Conservation (phyloP, 2,113 vertebrate genomes). For the Perca flavescens region DNA sequence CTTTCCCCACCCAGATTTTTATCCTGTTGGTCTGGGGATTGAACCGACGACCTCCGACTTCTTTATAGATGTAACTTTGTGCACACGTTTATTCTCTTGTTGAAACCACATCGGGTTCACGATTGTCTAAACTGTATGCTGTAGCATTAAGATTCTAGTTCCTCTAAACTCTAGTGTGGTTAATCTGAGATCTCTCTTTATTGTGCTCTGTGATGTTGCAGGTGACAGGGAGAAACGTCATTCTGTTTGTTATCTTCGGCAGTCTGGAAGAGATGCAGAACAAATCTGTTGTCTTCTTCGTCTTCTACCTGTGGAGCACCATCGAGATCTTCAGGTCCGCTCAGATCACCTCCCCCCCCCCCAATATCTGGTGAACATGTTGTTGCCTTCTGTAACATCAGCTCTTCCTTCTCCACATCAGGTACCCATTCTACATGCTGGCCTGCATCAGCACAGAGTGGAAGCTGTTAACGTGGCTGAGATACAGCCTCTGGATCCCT, state of each 20-base stretch:
- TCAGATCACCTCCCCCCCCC: neutral
- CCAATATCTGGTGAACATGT: neutral
- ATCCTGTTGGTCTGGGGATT: no score
- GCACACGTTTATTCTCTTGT: no score
- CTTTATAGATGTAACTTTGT: no score
- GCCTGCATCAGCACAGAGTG: constrained; percentile 90
- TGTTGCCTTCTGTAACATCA: neutral
- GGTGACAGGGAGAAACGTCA: constrained; percentile 92
- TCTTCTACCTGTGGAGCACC: constrained; percentile 94
- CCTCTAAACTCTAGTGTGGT: neutral
- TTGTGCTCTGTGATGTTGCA: constrained; percentile 53
- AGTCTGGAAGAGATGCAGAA: constrained; percentile 93
- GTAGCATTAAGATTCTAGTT: neutral
- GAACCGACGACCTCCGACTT: no score
- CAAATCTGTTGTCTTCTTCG: constrained; percentile 92
- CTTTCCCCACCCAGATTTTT: no score
- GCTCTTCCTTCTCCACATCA: constrained; percentile 50
- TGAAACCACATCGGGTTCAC: no score
- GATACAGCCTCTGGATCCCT: constrained; percentile 93
- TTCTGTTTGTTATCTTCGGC: constrained; percentile 93
- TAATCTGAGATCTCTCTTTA: neutral
- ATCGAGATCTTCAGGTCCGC: constrained; percentile 92
- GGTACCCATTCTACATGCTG: constrained; percentile 96
- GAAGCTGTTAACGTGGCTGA: constrained; percentile 92
- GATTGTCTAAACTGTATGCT: neutral